Evolutionary conservation across 1,140 invertebrate species (phyloP), one percentile per base, ranked within the genome.

Genomic region (Teleopsis dalmanni): DNA sequence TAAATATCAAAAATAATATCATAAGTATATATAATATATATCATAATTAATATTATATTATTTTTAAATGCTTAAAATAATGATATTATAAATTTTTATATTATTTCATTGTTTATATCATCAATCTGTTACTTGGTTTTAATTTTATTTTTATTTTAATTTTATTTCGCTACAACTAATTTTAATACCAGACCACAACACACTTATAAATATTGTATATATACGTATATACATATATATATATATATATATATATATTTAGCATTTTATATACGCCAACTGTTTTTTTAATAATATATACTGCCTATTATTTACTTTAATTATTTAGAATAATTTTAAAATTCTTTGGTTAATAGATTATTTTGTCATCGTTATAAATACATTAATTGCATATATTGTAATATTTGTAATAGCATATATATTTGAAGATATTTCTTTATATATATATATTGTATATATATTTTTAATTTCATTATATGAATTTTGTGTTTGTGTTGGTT

Each of bases 321-420:
- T 29, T 7, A 29, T 29, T 29, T 29, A 29, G 7, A 29, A 8
- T 29, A 8, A 8, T 29, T 29, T 29, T 13, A 29, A 29, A 29
- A 8, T 13, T 29, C 27, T 29, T 29, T 29, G 27, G 27, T n/a
- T n/a, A 7, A 7, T 29, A 29, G 27, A 8, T 29, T 7, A 29
- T 29, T 29, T 29, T 13, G 27, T 29, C 27, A 14, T 48, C 48
- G 23, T 36, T 52, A 41, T 43, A 27, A 11, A 36, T 48, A 29
- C 21, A 29, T 47, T 22, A 46, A 27, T 44, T 44, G 34, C 34
- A 43, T 43, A 47, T 31, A 31, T 31, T 26, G 31, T 48, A 51
- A 19, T 49, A 34, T 50, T n/a, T n/a, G 13, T 29, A 29, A 29
- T 29, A 29, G 7, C 27, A 6, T 18, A 19, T 14, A 37, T 4